Evolutionary conservation across 1,140 invertebrate species (phyloP).

Genomic region (Scylla paramamosain): DNA sequence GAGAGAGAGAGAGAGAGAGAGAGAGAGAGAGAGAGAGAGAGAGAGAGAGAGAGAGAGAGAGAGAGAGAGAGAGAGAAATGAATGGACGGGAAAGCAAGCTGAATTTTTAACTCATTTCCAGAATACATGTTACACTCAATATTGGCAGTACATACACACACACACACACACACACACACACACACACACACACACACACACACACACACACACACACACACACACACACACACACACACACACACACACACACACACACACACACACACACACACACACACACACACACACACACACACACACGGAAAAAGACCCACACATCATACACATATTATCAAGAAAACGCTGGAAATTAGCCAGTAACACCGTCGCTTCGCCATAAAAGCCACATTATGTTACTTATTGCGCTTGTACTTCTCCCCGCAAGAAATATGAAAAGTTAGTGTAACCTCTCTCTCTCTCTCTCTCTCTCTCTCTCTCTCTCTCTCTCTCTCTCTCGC

Average conservation of each 20-base stretch:
- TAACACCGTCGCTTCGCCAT: background rate
- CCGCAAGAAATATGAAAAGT: background rate
- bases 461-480: slow-evolving; percentile 29
- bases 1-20: background rate
- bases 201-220: slow-evolving; percentile 12
- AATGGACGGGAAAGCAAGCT: too few relatives aligned
- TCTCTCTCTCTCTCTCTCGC: slow-evolving; percentile 24
- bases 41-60: too few relatives aligned
- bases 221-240: background rate
- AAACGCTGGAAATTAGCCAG: background rate
- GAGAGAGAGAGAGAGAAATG: too few relatives aligned
- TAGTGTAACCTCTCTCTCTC: background rate
- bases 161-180: too few relatives aligned
- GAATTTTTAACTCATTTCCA: too few relatives aligned
- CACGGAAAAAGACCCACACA: background rate
- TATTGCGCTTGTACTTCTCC: background rate
- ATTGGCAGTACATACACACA: too few relatives aligned
- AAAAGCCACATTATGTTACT: background rate
- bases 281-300: too few relatives aligned
- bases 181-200: too few relatives aligned
- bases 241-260: too few relatives aligned
- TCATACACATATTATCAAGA: background rate
- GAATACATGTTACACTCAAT: too few relatives aligned
- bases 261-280: too few relatives aligned
- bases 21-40: too few relatives aligned